Evolutionary conservation across 2,888 invertebrate species (phyloP), one percentile per base, ranked within the genome.

Genomic region (Caenorhabditis sp.): DNA sequence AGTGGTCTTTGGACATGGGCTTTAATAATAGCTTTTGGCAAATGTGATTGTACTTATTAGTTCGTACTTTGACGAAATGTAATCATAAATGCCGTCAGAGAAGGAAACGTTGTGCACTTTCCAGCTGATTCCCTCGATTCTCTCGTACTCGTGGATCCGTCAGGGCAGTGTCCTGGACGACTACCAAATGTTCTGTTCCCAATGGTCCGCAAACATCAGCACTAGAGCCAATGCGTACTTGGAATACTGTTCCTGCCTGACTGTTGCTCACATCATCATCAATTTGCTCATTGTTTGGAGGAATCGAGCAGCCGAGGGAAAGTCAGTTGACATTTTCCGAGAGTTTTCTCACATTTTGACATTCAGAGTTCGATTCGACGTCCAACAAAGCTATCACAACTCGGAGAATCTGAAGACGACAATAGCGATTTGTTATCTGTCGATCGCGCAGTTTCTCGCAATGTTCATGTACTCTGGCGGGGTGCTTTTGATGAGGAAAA

Each of bases 171-270:
- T 70, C 26, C 59, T 70, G n/a, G 70, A 70, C 22, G 70, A 70
- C 37, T 70, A 70, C 53, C 70, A 70, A 53, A 43, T 70, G 59
- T 70, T 59, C 45, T 70, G 70, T n/a, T 70, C 70, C 9, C 52
- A 70, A 22, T 70, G 59, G 59, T 70, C 70, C 3, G 52, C 70
- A 8, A 59, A 52, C 11, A 59, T 70, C 27, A 50, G 58, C 9
- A 2, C 59, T 7, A 41, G 59, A 20, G 70, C 70, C n/a, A 70
- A 70, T 39, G 7, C 35, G 1, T 70, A 26, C 11, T 35, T 70
- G 9, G 50, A 59, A 26, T 37, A 15, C 22, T 70, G 70, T 22
- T 70, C 53, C 15, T 70, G 46, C 24, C 17, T 50, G 20, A 59
- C 70, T n/a, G 52, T 70, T 15, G 59, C 30, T 45, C 52, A 70